Percentiles rank a stretch among this genome's conserved stretches.
Evolutionary conservation across 2,888 invertebrate genomes (phyloP).

Genomic region (Pseudococcus longispinus): DNA sequence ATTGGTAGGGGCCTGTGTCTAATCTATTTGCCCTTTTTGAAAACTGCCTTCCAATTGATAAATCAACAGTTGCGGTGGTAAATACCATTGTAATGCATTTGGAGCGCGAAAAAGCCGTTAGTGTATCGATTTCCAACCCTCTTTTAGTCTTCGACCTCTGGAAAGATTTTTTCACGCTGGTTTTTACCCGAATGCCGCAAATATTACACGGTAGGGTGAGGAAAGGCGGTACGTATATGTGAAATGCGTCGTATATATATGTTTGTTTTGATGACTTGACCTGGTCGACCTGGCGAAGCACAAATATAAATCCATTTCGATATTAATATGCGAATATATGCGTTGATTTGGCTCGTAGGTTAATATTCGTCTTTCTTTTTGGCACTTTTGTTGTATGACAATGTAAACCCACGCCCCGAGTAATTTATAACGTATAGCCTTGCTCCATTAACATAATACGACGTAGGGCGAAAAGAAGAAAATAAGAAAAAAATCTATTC

Average conservation of each 20-base stretch:
- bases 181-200: not conserved
- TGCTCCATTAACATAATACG: slow-evolving; percentile 38
- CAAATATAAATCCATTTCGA: not conserved
- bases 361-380: slow-evolving; percentile 16
- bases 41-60: slow-evolving; percentile 9
- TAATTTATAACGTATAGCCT: slow-evolving; percentile 42
- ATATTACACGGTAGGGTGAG: not conserved
- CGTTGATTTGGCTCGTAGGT: not conserved
- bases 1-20: not conserved
- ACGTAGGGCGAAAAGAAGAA: not conserved
- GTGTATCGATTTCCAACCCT: slow-evolving; percentile 9
- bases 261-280: not conserved
- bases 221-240: not conserved
- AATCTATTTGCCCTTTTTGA: slow-evolving; percentile 20
- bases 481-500: slow-evolving; percentile 3
- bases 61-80: slow-evolving; percentile 38
- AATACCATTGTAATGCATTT: slow-evolving; percentile 13
- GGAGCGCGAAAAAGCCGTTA: slow-evolving; percentile 14
- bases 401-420: slow-evolving; percentile 37
- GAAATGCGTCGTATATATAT: not conserved
- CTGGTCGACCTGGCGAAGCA: not conserved
- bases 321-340: not conserved
- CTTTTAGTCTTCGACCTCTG: not conserved
- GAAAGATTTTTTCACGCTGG: not conserved
- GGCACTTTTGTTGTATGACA: slow-evolving; percentile 18